Evolutionary conservation across 2,888 invertebrate genomes (phyloP).

Genomic region (Synanthedon formicaeformis): DNA sequence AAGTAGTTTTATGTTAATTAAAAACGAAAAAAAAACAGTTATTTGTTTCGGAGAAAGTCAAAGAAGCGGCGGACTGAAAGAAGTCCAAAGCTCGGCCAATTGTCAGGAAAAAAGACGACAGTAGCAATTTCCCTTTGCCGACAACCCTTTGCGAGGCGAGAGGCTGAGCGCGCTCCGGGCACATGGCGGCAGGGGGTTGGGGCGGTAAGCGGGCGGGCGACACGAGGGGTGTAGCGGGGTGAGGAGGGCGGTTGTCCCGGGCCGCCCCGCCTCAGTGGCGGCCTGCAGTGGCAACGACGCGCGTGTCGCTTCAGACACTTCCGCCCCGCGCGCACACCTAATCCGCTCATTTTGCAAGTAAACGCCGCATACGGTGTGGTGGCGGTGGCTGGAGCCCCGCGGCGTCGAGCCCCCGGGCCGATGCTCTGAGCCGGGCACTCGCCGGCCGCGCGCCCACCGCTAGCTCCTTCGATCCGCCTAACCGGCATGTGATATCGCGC

Average conservation of each 20-base stretch:
- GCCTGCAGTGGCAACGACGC: constrained; percentile 66
- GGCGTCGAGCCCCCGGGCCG: constrained; percentile 54
- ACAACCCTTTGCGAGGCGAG: constrained; percentile 48
- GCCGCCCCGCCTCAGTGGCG: constrained; percentile 69
- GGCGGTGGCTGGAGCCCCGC: constrained; percentile 37
- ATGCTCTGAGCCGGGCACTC: constrained; percentile 42
- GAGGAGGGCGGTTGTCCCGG: constrained; percentile 51
- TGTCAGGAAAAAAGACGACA: constrained; percentile 46
- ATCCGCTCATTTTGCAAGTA: constrained; percentile 60
- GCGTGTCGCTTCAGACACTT: constrained; percentile 67
- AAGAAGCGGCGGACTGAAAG: constrained; percentile 19
- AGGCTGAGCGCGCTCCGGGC: constrained; percentile 41
- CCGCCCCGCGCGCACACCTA: constrained; percentile 60
- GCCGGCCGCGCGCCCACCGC: constrained; percentile 28
- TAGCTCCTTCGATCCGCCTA: constrained; percentile 40
- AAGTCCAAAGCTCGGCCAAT: constrained; percentile 35
- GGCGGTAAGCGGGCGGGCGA: constrained; percentile 11
- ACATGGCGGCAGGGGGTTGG: constrained; percentile 22
- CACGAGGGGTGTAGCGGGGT: constrained; percentile 16
- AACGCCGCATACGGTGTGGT: constrained; percentile 60
- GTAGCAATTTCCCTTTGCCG: constrained; percentile 55
- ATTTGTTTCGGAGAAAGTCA: constrained; percentile 22
- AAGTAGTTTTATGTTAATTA: background rate
- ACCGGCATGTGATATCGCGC: constrained; percentile 50
- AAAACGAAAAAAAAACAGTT: background rate